Percentiles rank a stretch among this genome's conserved stretches.
These are phyloP conservation scores for Etia nguti DNA, from an alignment of 2,113 vertebrate species.

Conservation along the genomic window DNA sequence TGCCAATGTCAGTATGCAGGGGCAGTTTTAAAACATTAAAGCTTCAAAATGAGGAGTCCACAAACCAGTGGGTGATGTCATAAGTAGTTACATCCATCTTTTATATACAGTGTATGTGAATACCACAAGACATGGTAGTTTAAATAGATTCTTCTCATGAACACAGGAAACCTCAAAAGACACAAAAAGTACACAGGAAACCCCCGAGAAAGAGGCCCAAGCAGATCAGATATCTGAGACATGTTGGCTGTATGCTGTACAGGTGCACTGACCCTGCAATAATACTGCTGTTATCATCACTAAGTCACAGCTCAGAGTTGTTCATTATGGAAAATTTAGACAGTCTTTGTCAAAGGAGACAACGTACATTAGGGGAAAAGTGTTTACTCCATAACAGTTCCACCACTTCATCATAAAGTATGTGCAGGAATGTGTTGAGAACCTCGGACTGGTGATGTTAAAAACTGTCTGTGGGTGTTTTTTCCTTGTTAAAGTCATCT, in stretches of 20 bases:
- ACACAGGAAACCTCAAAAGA: not conserved
- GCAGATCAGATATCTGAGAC: not conserved
- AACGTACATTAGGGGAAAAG: not conserved
- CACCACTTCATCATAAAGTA: not conserved
- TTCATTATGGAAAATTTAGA: not conserved
- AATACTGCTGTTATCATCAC: not conserved
- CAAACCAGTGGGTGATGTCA: not conserved
- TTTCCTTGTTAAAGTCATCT: slow-evolving; percentile 18
- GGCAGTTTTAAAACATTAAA: not conserved
- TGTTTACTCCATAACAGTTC: not conserved
- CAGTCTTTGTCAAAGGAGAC: not conserved
- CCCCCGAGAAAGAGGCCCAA: not conserved
- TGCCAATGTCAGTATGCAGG: not conserved
- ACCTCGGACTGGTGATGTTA: not conserved
- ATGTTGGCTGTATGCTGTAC: not conserved
- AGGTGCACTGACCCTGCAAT: not conserved
- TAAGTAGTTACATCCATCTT: not conserved
- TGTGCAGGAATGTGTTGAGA: slow-evolving; percentile 1
- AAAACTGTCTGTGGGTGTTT: slow-evolving; percentile 3
- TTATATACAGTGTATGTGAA: not conserved
- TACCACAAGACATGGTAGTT: not conserved
- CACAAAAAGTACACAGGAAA: not conserved
- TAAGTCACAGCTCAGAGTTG: not conserved
- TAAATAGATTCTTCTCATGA: not conserved
- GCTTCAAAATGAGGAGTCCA: not conserved